Evolutionary conservation across 1,140 invertebrate species (phyloP).

Genomic region (Lasaia peninsularis): DNA sequence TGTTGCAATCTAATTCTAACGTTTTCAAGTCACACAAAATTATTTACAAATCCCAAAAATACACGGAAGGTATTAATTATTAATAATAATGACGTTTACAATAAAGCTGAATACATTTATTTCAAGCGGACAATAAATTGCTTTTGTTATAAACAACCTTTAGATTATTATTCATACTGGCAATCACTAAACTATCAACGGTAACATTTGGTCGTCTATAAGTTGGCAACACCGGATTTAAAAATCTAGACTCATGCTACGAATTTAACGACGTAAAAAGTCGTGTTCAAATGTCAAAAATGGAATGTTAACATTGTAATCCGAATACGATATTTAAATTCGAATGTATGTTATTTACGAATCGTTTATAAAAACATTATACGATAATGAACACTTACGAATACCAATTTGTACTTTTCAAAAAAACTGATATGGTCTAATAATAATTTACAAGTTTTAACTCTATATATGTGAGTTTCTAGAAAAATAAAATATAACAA

Average conservation of each 20-base stretch:
- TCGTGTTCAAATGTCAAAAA: constrained; percentile 7
- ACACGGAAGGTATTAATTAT: constrained; percentile 24
- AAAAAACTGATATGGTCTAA: constrained; percentile 23
- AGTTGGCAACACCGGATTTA: constrained; percentile 34
- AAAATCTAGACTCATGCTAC: constrained; percentile 9
- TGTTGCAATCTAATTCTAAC: neutral
- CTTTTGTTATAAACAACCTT: constrained; percentile 53
- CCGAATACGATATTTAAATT: neutral
- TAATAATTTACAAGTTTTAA: neutral
- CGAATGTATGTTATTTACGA: neutral
- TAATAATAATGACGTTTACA: constrained; percentile 48
- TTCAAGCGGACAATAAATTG: constrained; percentile 50
- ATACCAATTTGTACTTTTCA: constrained; percentile 50
- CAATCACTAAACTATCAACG: constrained; percentile 27
- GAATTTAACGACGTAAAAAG: neutral
- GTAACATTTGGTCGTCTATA: constrained; percentile 34
- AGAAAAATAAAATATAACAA: neutral
- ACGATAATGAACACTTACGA: constrained; percentile 15
- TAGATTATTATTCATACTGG: constrained; percentile 30
- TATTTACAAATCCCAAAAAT: constrained; percentile 41
- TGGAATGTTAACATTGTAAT: neutral
- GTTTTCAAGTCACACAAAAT: constrained; percentile 20
- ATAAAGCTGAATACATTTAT: constrained; percentile 54
- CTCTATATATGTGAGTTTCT: neutral
- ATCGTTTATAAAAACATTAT: neutral